Evolutionary conservation across 2,797 vertebrate species (phyloP).

Genomic region (Parambassis ranga): DNA sequence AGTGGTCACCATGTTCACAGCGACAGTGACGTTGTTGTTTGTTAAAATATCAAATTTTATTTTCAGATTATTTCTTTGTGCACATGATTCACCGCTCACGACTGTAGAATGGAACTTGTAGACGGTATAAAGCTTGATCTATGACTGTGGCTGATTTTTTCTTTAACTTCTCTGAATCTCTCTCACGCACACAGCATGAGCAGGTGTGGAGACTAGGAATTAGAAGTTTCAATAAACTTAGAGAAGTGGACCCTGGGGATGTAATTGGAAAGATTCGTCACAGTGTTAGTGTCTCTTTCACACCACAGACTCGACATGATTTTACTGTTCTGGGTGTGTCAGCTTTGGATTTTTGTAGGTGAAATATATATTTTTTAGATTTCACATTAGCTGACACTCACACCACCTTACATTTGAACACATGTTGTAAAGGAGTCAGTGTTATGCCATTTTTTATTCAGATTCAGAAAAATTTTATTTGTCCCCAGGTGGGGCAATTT

Average conservation of each 20-base stretch:
- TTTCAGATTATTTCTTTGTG: too few species aligned
- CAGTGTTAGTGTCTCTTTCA: constrained; percentile 24
- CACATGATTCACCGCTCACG: neutral
- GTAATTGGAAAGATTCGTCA: constrained; percentile 34
- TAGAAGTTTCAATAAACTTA: constrained; percentile 26
- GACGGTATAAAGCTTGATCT: neutral
- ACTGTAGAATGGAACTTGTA: constrained; percentile 4
- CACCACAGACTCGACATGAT: neutral
- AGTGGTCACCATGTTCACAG: too few species aligned
- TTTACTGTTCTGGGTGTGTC: constrained; percentile 5
- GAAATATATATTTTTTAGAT: too few species aligned
- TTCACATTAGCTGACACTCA: too few species aligned
- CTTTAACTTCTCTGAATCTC: constrained; percentile 11
- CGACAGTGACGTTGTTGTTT: too few species aligned
- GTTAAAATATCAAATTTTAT: too few species aligned
- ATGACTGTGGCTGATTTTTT: constrained; percentile 15
- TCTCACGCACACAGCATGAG: neutral
- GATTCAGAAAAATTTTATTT: too few species aligned
- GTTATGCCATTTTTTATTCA: too few species aligned
- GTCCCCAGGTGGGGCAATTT: too few species aligned
- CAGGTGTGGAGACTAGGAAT: constrained; percentile 18
- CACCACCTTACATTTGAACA: neutral
- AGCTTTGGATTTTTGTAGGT: too few species aligned
- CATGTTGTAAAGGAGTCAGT: neutral
- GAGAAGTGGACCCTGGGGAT: constrained; percentile 16